Base-by-base conservation (phyloP, 1,140 invertebrate species). In the Drosophila seguyi region DNA sequence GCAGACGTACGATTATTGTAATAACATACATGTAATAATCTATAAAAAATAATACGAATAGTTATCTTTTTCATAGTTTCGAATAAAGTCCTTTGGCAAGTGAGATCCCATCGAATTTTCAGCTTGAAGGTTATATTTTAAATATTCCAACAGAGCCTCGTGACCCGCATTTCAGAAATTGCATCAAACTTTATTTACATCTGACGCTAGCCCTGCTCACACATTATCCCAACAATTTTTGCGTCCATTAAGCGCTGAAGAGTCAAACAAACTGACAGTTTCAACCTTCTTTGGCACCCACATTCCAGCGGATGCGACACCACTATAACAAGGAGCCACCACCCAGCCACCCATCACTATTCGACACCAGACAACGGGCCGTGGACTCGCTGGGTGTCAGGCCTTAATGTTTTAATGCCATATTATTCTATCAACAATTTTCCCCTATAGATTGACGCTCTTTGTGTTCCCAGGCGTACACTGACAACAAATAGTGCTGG, bases 361-460 rank as follows among this genome's bases (percentile, higher is more conserved):
- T 57, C 27, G 50, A 72, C 25, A 41, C 42, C 68, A 67, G 31
- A 71, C 67, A 71, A 71, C 68, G 62, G 62, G 38, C 48, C 42
- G 29, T 45, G 42, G 44, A 57, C 22, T 22, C 31, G 29, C n/a
- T 29, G 45, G 48, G 48, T 84, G 77, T 65, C 82, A 77, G 65
- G 45, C 66, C 66, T 55, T 79, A 86, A 86, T 79, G 79, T 83
- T 79, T 79, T 87, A 86, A 87, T 86, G 79, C 75, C 83, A 76
- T 52, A 86, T 86, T 86, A 86, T 86, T 79, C 79, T 79, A 79
- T 82, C 82, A 87, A 86, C 68, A 82, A 87, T 87, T 78, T 75
- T 67, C 61, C 52, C 53, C 52, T 75, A 77, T 47, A 59, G 55
- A 59, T 59, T 77, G 62, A 68, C 73, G 62, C 58, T 58, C 34